Evolutionary conservation across 2,888 invertebrate genomes (phyloP).

Genomic region (Drosophila prolongata): DNA sequence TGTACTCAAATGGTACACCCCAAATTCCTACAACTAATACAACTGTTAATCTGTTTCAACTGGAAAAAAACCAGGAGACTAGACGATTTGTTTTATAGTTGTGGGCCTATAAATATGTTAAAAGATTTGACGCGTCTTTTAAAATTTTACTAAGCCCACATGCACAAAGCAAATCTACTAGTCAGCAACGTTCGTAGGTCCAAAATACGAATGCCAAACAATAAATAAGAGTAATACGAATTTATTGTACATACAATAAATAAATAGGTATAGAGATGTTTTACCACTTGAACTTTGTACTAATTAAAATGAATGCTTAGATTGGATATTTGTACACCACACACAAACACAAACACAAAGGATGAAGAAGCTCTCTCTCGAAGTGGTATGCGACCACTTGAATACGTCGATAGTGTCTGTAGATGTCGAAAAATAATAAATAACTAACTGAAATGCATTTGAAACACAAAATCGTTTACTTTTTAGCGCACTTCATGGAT

Average conservation of each 20-base stretch:
- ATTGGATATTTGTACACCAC: constrained; percentile 7
- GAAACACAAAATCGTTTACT: constrained; percentile 51
- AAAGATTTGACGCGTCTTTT: not conserved
- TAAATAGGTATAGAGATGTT: constrained; percentile 46
- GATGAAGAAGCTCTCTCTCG: not conserved
- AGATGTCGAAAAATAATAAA: constrained; percentile 8
- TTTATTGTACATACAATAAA: constrained; percentile 71
- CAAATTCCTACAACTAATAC: constrained; percentile 23
- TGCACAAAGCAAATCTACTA: constrained; percentile 18
- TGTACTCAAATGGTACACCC: constrained; percentile 17
- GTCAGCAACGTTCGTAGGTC: constrained; percentile 34
- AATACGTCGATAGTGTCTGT: not conserved
- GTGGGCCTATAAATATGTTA: not conserved
- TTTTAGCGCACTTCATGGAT: constrained; percentile 61
- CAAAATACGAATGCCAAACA: constrained; percentile 41
- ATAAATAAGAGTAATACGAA: constrained; percentile 69
- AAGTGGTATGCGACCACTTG: not conserved
- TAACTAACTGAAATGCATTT: constrained; percentile 27
- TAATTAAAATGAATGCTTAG: not conserved
- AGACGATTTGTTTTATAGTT: constrained; percentile 16
- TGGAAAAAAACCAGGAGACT: constrained; percentile 14
- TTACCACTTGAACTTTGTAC: constrained; percentile 26
- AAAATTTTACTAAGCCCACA: constrained; percentile 1
- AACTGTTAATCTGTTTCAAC: constrained; percentile 38
- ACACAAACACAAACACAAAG: constrained; percentile 1